A percentile compares a stretch with the other conserved stretches of the same genome.
Evolutionary conservation across 2,888 invertebrate genomes (phyloP).

Genomic region (Schrankia costaestrigalis): DNA sequence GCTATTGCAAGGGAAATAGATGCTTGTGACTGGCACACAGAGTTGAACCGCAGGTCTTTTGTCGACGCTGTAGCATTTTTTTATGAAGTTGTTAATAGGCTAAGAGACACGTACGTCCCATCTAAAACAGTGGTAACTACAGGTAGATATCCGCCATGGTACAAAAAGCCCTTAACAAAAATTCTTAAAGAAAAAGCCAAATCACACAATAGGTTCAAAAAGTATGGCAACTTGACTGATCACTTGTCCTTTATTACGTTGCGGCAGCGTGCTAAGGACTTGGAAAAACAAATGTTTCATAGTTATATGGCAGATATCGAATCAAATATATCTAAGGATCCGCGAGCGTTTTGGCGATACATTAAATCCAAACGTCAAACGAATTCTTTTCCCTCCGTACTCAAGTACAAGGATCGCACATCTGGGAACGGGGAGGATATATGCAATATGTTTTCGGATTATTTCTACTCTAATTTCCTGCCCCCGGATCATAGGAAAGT

Average conservation of each 20-base stretch:
- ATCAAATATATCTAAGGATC: not conserved
- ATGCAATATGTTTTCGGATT: slow-evolving; percentile 8
- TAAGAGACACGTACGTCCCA: slow-evolving; percentile 1
- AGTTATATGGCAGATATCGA: slow-evolving; percentile 1
- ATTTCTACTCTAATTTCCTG: not conserved
- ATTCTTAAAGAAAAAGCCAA: slow-evolving; percentile 14
- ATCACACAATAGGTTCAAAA: slow-evolving; percentile 7
- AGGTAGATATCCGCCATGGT: slow-evolving; percentile 7
- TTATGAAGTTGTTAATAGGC: not conserved
- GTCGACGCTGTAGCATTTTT: slow-evolving; percentile 7
- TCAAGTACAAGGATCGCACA: not conserved
- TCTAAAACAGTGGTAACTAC: not conserved
- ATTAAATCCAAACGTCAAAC: not conserved
- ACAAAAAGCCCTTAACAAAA: slow-evolving; percentile 8
- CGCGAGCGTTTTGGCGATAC: not conserved
- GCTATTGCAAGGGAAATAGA: slow-evolving; percentile 2
- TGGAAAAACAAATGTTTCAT: slow-evolving; percentile 5
- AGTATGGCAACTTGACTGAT: slow-evolving; percentile 7
- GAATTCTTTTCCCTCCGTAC: not conserved
- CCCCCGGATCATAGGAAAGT: not conserved
- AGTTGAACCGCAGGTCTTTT: not conserved
- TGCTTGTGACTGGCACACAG: slow-evolving; percentile 1
- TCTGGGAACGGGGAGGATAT: not conserved
- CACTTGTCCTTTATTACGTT: slow-evolving; percentile 5
- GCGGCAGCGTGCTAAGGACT: slow-evolving; percentile 1